Base-by-base conservation (phyloP, 1,140 invertebrate genomes). In the Cecropterus lyciades region DNA sequence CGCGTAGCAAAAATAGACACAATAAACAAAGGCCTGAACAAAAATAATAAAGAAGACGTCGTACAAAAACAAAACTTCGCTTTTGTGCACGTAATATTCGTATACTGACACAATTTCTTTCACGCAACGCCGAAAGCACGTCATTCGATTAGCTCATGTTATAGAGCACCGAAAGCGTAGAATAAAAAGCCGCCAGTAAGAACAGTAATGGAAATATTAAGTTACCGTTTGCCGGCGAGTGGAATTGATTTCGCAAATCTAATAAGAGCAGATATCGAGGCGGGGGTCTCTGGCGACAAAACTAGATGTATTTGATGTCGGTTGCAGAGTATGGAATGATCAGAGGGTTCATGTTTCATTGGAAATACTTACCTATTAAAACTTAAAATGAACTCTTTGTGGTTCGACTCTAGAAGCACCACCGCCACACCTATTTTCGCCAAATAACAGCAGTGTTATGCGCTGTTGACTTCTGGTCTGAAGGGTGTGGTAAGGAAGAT, bases 171-270 rank as follows among this genome's bases (percentile, higher is more conserved):
- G 33, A 37, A 65, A 67, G 53, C 48, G 40, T 60, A 69, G 67
- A 66, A 60, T 65, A 72, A 69, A 69, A 72, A 75, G 62, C 63
- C 46, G 48, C 59, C 67, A 65, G 62, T 49, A 56, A 59, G 46
- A 65, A 53, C 67, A 53, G 72, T 79, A 83, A 83, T 76, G 77
- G 75, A 76, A 76, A 79, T 83, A 83, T 83, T 77, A 71, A 74
- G 73, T 83, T 83, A 83, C 80, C 77, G 80, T 67, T 69, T 77
- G 76, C 73, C 75, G 75, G 69, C 72, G 79, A 79, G 76, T 77
- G 72, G 78, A 82, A 82, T 82, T 82, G 80, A 81, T 83, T 83
- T 83, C 77, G 60, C 74, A 74, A 79, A 83, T 79, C 79, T 76
- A 83, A 83, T 83, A 79, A 81, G 70, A 60, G 70, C 74, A 52